Base-by-base conservation (phyloP, 1,140 invertebrate species). In the Plectrocnemia conspersa region DNA sequence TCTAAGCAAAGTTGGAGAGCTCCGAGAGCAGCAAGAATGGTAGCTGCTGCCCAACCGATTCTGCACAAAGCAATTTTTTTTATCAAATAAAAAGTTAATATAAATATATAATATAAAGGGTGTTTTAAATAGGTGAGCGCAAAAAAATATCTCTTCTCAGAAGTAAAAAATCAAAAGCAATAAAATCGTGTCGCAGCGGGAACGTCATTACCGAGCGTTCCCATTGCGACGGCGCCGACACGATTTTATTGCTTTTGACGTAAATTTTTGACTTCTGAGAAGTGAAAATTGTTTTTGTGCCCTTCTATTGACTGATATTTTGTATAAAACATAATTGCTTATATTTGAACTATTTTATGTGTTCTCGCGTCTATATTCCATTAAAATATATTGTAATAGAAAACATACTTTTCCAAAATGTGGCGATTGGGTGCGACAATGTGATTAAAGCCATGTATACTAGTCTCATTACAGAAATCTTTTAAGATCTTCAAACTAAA, bases 31-130 rank as follows among this genome's bases (percentile, higher is more conserved):
- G 77, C 70, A 0, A 68, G 38, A 0, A 59, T 35, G 0, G 74
- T 68, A 1, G 73, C 66, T 0, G 62, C n/a, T 1, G 70, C 23
- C 79, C 79, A 81, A 2, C 79, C 58, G 3, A 79, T 23, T 54
- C 79, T 82, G n/a, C n/a, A n/a, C n/a, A n/a, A n/a, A n/a, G n/a
- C n/a, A n/a, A n/a, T n/a, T n/a, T n/a, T n/a, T n/a, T n/a, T n/a
- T n/a, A n/a, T n/a, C n/a, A n/a, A n/a, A n/a, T n/a, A n/a, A n/a
- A n/a, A n/a, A n/a, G n/a, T n/a, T n/a, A n/a, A n/a, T n/a, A 18
- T 40, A 40, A 40, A 29, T 7, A 29, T 29, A 13, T 29, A 29
- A 29, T 29, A 7, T 29, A 7, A 29, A 7, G 7, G 7, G 27
- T 13, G 7, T 29, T 13, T 9, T 29, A 9, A 9, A 29, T 29